Conservation (phyloP, 2,888 invertebrate genomes). For the Anarsia innoxiella region DNA sequence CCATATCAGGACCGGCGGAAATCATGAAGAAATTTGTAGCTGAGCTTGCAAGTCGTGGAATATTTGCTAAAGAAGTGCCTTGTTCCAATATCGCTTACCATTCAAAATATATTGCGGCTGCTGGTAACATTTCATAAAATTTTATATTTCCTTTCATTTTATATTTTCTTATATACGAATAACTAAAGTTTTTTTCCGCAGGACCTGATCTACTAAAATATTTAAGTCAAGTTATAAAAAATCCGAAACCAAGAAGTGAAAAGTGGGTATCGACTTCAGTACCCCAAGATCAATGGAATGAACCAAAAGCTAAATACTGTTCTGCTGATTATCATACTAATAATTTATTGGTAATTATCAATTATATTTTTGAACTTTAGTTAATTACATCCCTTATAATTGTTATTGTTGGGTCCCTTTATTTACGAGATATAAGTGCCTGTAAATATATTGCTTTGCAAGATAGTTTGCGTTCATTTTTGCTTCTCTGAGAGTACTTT, state of each 20-base stretch:
- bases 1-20: conserved; percentile 16
- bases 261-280: conserved; percentile 90
- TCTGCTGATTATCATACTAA: conserved; percentile 90
- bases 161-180: too few relatives aligned
- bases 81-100: conserved; percentile 15
- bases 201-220: conserved; percentile 63
- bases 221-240: conserved; percentile 73
- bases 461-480: too few relatives aligned
- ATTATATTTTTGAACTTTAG: conserved; percentile 22
- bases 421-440: not conserved
- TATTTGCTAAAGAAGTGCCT: conserved; percentile 16
- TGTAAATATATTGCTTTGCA: conserved; percentile 67
- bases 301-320: conserved; percentile 52
- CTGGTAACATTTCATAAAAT: too few relatives aligned
- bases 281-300: conserved; percentile 52
- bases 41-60: not conserved
- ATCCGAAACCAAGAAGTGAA: conserved; percentile 76
- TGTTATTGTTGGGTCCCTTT: not conserved
- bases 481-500: too few relatives aligned
- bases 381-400: not conserved
- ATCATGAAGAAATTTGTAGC: conserved; percentile 9
- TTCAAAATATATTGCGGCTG: conserved; percentile 11
- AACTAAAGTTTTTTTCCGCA: conserved; percentile 26
- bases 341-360: conserved; percentile 76
- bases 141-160: not conserved